A percentile compares a stretch with the other conserved stretches of the same genome.
phyloP scores from a whole-genome alignment of 2,888 invertebrate genomes.

The Entomobrya proxima region DNA sequence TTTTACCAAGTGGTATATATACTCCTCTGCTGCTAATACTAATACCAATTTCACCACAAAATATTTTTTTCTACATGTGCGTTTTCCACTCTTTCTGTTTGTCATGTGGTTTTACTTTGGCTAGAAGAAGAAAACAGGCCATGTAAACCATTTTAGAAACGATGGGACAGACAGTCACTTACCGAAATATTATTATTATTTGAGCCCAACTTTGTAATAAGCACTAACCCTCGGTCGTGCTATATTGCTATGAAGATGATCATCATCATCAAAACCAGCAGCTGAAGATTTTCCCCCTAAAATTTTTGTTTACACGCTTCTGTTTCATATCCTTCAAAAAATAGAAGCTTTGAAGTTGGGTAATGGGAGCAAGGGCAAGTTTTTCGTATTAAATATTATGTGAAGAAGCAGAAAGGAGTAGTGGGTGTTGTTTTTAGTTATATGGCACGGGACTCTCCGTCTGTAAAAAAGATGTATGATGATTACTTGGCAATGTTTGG shows the following conservation, averaged over 20 bases:
- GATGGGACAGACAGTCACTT: neutral
- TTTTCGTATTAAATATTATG: too few species aligned
- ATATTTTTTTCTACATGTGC: neutral
- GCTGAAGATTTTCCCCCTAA: neutral
- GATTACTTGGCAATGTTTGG: too few species aligned
- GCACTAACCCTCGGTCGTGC: too few species aligned
- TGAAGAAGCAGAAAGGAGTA: neutral
- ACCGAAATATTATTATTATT: constrained; percentile 48
- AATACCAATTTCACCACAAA: neutral
- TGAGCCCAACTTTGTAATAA: too few species aligned
- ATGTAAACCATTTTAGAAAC: too few species aligned
- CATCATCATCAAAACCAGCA: neutral
- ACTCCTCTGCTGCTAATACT: neutral
- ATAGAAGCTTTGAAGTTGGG: neutral
- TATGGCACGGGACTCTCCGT: neutral
- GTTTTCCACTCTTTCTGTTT: neutral
- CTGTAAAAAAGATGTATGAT: too few species aligned
- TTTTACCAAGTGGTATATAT: too few species aligned
- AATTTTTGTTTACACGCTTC: neutral
- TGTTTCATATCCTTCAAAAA: constrained; percentile 21
- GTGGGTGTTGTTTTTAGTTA: neutral
- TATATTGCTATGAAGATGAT: neutral
- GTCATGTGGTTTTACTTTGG: constrained; percentile 60
- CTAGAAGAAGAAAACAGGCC: neutral
- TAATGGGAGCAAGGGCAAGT: neutral